phyloP scores from a whole-genome alignment of 2,888 invertebrate species.

The Cephus nigrinus region DNA sequence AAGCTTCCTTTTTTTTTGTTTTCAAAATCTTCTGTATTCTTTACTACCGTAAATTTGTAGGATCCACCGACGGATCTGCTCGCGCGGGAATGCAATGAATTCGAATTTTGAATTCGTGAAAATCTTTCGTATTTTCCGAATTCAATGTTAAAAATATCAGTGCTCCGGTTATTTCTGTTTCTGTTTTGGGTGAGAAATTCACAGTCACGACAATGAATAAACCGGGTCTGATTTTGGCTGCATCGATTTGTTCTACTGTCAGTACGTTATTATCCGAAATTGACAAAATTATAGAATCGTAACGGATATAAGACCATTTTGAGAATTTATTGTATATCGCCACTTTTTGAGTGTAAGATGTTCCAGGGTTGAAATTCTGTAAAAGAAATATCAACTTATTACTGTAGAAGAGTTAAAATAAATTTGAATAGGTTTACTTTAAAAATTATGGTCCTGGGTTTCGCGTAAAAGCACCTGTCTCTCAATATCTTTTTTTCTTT shows the following conservation, averaged over 20 bases:
- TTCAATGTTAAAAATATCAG: constrained; percentile 34
- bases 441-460: constrained; percentile 14
- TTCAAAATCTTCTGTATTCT: neutral
- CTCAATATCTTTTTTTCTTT: constrained; percentile 2
- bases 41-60: constrained; percentile 5
- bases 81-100: constrained; percentile 21
- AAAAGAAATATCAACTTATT: neutral
- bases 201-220: constrained; percentile 22
- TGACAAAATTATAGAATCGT: constrained; percentile 19
- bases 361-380: constrained; percentile 22
- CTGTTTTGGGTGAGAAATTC: constrained; percentile 32
- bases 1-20: neutral
- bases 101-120: constrained; percentile 28
- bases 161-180: constrained; percentile 26
- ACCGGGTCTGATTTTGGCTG: constrained; percentile 32
- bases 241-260: constrained; percentile 29
- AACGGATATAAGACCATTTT: constrained; percentile 35
- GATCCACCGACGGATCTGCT: neutral
- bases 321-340: constrained; percentile 27
- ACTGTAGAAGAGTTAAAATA: constrained; percentile 10
- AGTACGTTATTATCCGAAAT: constrained; percentile 25
- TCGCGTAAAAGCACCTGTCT: constrained; percentile 21
- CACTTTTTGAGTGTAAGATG: constrained; percentile 24
- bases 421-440: constrained; percentile 1
- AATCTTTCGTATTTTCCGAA: constrained; percentile 23